Evolutionary conservation across 64 coral and sea anemone genomes (phyloP).

Genomic region (Stichodactyla mertensii): DNA sequence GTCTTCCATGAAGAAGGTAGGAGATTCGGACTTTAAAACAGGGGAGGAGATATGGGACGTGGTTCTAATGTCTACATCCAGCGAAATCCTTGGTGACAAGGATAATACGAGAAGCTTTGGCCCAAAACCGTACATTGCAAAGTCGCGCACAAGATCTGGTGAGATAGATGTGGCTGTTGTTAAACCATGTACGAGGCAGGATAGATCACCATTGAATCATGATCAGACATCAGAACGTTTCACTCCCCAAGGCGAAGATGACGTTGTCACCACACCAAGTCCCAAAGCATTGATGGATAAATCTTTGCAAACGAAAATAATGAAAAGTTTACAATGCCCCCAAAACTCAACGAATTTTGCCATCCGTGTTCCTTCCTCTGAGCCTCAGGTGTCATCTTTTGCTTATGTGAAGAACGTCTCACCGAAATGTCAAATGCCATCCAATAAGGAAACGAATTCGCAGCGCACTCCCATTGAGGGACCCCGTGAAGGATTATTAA

Average conservation of each 20-base stretch:
- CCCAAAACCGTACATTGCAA: not conserved
- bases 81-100: not conserved
- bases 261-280: not conserved
- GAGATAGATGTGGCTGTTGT: not conserved
- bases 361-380: not conserved
- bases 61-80: not conserved
- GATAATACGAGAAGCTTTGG: not conserved
- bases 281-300: not conserved
- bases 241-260: not conserved
- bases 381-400: not conserved
- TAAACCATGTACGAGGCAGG: not conserved
- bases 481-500: not conserved
- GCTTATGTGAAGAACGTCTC: not conserved
- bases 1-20: not conserved
- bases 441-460: not conserved
- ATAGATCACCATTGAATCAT: not conserved
- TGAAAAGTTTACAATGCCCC: not conserved
- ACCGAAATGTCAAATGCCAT: not conserved
- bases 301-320: not conserved
- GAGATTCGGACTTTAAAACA: not conserved
- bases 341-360: not conserved
- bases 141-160: not conserved
- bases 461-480: not conserved
- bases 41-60: not conserved
- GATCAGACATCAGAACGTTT: not conserved